These are phyloP conservation scores for Geopemphigus sp. DNA, from an alignment of 1,140 invertebrate species.

Conservation along the genomic window DNA sequence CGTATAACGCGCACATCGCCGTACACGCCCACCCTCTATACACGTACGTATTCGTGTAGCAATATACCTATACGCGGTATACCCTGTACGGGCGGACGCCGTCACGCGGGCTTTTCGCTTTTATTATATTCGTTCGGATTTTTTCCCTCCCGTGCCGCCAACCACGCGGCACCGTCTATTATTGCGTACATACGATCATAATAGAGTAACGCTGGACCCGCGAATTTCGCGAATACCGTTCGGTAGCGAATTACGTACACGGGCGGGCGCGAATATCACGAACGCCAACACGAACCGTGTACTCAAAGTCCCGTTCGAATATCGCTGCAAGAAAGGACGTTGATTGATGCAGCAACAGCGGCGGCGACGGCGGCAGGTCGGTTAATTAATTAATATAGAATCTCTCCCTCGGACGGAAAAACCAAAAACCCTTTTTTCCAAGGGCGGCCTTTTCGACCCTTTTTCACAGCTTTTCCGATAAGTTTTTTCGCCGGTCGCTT, in stretches of 20 bases:
- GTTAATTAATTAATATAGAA: constrained; percentile 49
- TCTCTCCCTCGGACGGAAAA: constrained; percentile 26
- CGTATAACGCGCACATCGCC: too few species aligned
- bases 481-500: constrained; percentile 21
- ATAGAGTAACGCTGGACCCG: too few species aligned
- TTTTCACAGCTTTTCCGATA: constrained; percentile 49
- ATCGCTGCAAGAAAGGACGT: constrained; percentile 38
- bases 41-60: too few species aligned
- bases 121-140: neutral
- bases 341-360: constrained; percentile 31
- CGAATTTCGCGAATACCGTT: constrained; percentile 1
- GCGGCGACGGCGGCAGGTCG: constrained; percentile 18
- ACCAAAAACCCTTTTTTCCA: constrained; percentile 36
- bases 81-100: too few species aligned
- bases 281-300: neutral
- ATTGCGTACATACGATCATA: neutral
- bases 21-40: too few species aligned
- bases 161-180: neutral
- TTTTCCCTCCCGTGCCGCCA: neutral
- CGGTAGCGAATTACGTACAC: constrained; percentile 13
- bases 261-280: neutral
- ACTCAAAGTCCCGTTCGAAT: neutral
- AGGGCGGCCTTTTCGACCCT: constrained; percentile 45
- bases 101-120: too few species aligned
- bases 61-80: too few species aligned